Evolutionary conservation across 2,113 vertebrate genomes (phyloP), one percentile per base, ranked within the genome.

Genomic region (Labeo rohita): DNA sequence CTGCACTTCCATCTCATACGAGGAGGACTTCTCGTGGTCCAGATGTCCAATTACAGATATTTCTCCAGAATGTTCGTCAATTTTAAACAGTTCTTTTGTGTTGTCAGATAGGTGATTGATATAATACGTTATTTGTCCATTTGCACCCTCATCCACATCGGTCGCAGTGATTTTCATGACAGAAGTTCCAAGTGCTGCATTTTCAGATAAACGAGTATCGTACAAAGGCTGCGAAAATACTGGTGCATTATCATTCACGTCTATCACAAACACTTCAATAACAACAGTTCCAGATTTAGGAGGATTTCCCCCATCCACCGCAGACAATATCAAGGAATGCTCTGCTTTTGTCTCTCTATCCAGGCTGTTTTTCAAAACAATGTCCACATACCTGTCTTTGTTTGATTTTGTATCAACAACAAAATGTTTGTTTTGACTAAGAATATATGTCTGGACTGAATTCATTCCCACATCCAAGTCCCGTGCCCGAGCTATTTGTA

Each of bases 271-370:
- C 21, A 92, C 80, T 6, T 61, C 81, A 78, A 94, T 93, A 3
- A 6, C 75, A 56, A 91, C 89, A 6, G 89, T 90, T 36, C 94
- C 93, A 13, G 94, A 93, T 15, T 54, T 89, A 43, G 90, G 84
- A 18, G 94, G 94, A 49, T 80, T 87, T 4, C 94, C 94, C 2
- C 94, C 93, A 34, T 92, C 93, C 2, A 88, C 89, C 5, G 93
- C 94, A 0, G 91, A 94, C 70, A 95, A 89, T 0, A 91, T 21
- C 54, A 92, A 50, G 34, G 83, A 87, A 77, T 87, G 65, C 8
- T 90, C 85, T 2, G 79, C 85, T 47, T 83, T 70, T 73, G 70
- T 89, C 61, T 92, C 90, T 63, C 90, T 56, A 45, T 92, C 91
- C 15, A 92, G 86, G 16, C 23, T 86, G 6, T 73, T 84, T 84